Base-by-base conservation (phyloP, 64 coral and sea anemone genomes). In the Porites australiensis region DNA sequence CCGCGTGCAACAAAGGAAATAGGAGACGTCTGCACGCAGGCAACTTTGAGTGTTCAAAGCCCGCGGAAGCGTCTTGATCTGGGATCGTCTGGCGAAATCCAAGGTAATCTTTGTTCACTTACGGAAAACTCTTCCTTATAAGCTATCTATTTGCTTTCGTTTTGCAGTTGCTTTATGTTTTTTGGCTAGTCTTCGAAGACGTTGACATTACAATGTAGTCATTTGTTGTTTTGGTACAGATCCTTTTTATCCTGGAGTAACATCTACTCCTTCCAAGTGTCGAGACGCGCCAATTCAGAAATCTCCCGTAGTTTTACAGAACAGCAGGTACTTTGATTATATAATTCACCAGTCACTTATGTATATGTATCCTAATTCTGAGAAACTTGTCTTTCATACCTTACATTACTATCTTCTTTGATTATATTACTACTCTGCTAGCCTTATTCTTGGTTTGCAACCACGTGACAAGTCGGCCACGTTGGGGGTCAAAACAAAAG, bases 131-230 rank as follows among this genome's bases (percentile, higher is more conserved):
- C 16, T 68, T 68, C 16, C 15, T 68, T 68, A 68, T 68, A 68
- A 68, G 15, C 64, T 68, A 68, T 68, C 16, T 68, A 68, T 68
- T 68, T 68, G 16, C 64, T 2, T 18, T 21, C 18, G 6, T 68
- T 68, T 68, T 68, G 65, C 65, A 68, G 65, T 68, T 68, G n/a
- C 65, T 68, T 68, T 6, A 68, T 68, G 65, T 68, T 68, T 68
- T 19, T 21, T 68, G 13, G 65, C 6, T 68, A 68, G 65, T 68
- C 65, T 68, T 68, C 65, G n/a, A 68, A 68, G 22, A 68, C 65
- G 65, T 68, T 68, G 65, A 68, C 13, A 23, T 68, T n/a, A n/a
- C n/a, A n/a, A n/a, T n/a, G n/a, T n/a, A n/a, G n/a, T n/a, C n/a
- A n/a, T n/a, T n/a, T n/a, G n/a, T n/a, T n/a, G n/a, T n/a, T n/a